Evolutionary conservation across 2,888 invertebrate species (phyloP).

Genomic region (Trichogramma dendrolimi): DNA sequence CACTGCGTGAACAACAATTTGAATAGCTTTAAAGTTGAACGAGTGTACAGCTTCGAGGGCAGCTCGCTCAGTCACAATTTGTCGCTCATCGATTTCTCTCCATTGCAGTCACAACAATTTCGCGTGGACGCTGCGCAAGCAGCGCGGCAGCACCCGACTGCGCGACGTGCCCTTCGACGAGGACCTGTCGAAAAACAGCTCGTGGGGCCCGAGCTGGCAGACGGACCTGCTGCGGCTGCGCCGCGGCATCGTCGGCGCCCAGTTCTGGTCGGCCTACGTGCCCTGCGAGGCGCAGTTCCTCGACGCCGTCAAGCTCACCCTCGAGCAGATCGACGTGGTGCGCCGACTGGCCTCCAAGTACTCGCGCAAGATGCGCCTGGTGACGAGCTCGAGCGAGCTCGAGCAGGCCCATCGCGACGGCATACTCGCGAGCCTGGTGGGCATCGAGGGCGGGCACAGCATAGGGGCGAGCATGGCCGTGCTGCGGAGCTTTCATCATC

Average conservation of each 20-base stretch:
- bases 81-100: not conserved
- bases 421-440: conserved; percentile 62
- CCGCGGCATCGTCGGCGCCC: conserved; percentile 55
- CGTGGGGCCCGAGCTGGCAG: conserved; percentile 51
- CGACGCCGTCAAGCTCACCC: conserved; percentile 63
- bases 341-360: conserved; percentile 55
- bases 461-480: conserved; percentile 66
- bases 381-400: conserved; percentile 59
- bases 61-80: not conserved
- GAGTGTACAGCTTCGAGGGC: not conserved
- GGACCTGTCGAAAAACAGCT: conserved; percentile 45
- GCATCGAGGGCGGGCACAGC: conserved; percentile 66
- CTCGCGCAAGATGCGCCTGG: conserved; percentile 43
- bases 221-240: conserved; percentile 55
- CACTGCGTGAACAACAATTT: no score
- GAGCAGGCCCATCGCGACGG: conserved; percentile 60
- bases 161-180: conserved; percentile 50
- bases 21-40: no score
- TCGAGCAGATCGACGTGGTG: conserved; percentile 67
- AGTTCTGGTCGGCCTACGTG: conserved; percentile 54
- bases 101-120: conserved; percentile 51
- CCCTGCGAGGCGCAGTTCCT: conserved; percentile 63
- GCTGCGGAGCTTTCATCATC: conserved; percentile 62
- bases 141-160: conserved; percentile 47
- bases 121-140: conserved; percentile 51